Conservation (phyloP, 2,113 vertebrate genomes). For the Myodes glareolus region DNA sequence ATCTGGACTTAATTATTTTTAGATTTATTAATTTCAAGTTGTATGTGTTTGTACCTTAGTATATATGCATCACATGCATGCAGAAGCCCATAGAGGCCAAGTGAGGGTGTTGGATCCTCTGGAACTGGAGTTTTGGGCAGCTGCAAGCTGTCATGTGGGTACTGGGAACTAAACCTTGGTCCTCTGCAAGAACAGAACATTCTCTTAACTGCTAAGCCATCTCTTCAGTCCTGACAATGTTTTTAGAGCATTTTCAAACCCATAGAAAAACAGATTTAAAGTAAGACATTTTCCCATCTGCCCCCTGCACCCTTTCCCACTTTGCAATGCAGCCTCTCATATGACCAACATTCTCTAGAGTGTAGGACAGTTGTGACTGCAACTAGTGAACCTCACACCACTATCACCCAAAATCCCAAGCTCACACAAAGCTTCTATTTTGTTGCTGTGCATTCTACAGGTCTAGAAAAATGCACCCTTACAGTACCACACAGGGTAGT, state of each 20-base stretch:
- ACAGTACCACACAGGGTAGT: not conserved
- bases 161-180: not conserved
- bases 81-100: not conserved
- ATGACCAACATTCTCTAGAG: not conserved
- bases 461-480: not conserved
- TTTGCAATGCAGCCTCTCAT: not conserved
- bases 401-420: not conserved
- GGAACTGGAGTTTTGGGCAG: not conserved
- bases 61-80: not conserved
- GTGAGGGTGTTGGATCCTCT: not conserved
- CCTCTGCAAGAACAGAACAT: not conserved
- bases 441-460: not conserved
- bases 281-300: not conserved
- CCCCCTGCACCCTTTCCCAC: accelerated
- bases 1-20: not conserved
- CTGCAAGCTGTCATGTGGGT: not conserved
- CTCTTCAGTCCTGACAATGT: not conserved
- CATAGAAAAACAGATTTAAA: not conserved
- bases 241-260: constrained; percentile 17
- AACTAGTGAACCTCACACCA: not conserved
- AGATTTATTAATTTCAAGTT: not conserved
- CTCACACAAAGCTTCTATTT: not conserved
- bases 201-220: not conserved
- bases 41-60: not conserved
- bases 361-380: not conserved